Evolutionary conservation across 2,113 vertebrate species (phyloP).

Genomic region (Dissostichus mawsoni): DNA sequence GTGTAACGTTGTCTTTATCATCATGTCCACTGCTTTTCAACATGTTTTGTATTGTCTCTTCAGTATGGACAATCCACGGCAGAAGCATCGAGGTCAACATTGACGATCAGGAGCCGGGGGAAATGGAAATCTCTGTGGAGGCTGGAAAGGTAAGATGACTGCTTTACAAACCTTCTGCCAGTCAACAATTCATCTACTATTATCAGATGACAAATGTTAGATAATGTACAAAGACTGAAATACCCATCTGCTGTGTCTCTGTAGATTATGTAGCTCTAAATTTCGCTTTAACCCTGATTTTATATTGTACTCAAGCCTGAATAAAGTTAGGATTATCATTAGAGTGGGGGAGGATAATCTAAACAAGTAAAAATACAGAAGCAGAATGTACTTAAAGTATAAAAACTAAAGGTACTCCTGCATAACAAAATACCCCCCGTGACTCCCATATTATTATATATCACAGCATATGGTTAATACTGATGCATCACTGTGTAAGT

Average conservation of each 20-base stretch:
- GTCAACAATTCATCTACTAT: neutral
- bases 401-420: too few relatives aligned
- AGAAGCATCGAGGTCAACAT: conserved; percentile 12
- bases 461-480: too few relatives aligned
- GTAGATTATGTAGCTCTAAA: neutral
- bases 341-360: neutral
- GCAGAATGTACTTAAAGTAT: neutral
- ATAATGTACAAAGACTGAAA: neutral
- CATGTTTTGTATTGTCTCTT: neutral
- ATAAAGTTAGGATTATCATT: too few relatives aligned
- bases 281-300: neutral
- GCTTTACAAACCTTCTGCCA: neutral
- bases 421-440: too few relatives aligned
- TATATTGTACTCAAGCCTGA: neutral
- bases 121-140: conserved; percentile 3
- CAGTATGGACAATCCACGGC: conserved; percentile 57
- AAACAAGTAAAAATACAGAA: neutral
- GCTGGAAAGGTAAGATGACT: conserved; percentile 20
- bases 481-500: too few relatives aligned
- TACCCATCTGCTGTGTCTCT: neutral
- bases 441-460: too few relatives aligned
- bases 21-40: neutral
- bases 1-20: neutral
- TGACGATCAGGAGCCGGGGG: conserved; percentile 32
- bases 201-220: neutral